phyloP scores from a whole-genome alignment of 2,113 vertebrate genomes.

The pig (Sus scrofa) region DNA sequence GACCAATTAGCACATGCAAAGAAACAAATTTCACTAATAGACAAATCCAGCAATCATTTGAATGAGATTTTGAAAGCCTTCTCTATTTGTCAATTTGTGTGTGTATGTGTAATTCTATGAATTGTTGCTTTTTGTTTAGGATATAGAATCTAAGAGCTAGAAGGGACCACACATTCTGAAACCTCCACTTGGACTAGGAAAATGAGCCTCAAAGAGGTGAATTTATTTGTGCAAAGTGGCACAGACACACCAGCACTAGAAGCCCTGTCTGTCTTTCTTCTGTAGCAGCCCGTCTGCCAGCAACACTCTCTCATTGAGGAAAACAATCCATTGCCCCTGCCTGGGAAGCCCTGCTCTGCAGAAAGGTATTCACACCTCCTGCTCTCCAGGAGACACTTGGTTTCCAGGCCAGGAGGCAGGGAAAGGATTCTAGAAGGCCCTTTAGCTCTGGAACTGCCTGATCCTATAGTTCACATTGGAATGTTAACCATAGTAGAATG shows the following conservation, averaged over 20 bases:
- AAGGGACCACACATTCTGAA: background rate
- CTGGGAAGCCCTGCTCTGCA: background rate
- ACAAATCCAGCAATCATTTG: conserved; percentile 75
- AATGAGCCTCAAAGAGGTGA: background rate
- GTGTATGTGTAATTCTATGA: conserved; percentile 3
- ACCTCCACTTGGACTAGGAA: conserved; percentile 11
- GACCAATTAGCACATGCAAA: conserved; percentile 88
- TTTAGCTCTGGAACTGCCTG: conserved; percentile 55
- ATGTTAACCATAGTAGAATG: conserved; percentile 73
- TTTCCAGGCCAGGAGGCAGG: background rate
- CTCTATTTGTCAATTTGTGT: conserved; percentile 19
- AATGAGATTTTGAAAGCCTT: conserved; percentile 73
- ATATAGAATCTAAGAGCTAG: background rate
- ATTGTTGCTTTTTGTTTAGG: conserved; percentile 61
- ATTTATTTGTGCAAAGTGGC: background rate
- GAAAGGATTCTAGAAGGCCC: background rate
- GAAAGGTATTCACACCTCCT: background rate
- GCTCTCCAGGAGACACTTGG: background rate
- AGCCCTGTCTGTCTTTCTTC: background rate
- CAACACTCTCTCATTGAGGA: background rate
- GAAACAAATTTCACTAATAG: conserved; percentile 82
- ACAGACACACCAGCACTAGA: background rate
- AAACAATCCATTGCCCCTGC: background rate
- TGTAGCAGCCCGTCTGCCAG: background rate
- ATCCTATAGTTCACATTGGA: conserved; percentile 67